These are phyloP conservation scores for Trogon surrucura DNA, from an alignment of 2,113 vertebrate species.

Conservation along the genomic window DNA sequence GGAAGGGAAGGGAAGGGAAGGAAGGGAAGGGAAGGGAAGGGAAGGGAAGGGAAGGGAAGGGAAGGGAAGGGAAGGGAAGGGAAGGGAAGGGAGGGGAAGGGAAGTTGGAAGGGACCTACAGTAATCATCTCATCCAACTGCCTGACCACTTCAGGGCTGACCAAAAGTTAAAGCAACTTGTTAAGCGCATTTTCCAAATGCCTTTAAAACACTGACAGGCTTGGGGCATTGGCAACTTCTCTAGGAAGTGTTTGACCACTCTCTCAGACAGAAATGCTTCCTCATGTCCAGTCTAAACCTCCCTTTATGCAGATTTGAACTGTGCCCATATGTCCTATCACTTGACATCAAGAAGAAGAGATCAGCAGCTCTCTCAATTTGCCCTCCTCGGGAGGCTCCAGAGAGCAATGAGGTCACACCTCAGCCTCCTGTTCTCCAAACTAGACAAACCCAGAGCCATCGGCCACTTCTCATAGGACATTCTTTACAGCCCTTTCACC, in stretches of 20 bases:
- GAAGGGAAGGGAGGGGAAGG: too few species aligned
- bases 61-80: too few species aligned
- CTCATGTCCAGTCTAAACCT: accelerated
- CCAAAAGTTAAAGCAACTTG: neutral
- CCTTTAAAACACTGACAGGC: neutral
- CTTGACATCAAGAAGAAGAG: neutral
- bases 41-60: neutral
- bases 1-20: too few species aligned
- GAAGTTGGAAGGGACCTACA: neutral
- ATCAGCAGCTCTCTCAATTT: neutral
- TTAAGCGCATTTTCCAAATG: neutral
- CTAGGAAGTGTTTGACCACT: neutral
- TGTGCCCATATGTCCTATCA: neutral
- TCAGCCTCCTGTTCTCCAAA: neutral
- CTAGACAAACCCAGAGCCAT: neutral
- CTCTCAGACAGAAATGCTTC: neutral
- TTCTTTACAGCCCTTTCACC: neutral
- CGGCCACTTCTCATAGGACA: neutral
- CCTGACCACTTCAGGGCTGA: neutral
- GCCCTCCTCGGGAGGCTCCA: too few species aligned
- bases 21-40: too few species aligned
- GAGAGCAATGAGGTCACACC: neutral
- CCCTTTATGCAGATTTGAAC: neutral
- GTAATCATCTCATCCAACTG: neutral
- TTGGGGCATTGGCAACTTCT: neutral